Evolutionary conservation across 2,888 invertebrate genomes (phyloP).

Genomic region (Eupithecia pulchellata): DNA sequence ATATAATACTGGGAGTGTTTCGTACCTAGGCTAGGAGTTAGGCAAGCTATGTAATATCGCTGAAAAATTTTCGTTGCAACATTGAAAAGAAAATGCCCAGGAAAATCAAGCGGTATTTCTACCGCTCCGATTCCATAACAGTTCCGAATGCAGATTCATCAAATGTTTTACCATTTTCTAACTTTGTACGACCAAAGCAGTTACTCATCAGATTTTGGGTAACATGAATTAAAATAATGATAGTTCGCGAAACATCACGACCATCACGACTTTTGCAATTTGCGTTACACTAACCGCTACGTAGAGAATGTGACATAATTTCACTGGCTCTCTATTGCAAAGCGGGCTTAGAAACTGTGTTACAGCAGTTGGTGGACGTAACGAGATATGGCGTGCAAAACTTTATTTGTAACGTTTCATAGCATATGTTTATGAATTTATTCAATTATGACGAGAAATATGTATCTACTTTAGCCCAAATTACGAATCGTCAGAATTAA

Average conservation of each 20-base stretch:
- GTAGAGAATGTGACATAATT: slow-evolving; percentile 70
- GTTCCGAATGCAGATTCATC: not conserved
- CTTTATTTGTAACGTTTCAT: slow-evolving; percentile 30
- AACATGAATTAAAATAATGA: slow-evolving; percentile 52
- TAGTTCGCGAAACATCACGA: slow-evolving; percentile 54
- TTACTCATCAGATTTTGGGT: slow-evolving; percentile 36
- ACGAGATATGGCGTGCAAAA: slow-evolving; percentile 39
- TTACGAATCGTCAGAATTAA: not conserved
- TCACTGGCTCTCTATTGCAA: slow-evolving; percentile 55
- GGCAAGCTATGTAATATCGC: not conserved
- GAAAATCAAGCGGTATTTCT: not conserved
- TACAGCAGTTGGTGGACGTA: slow-evolving; percentile 45
- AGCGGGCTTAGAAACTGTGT: slow-evolving; percentile 56
- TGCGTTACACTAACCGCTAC: slow-evolving; percentile 64
- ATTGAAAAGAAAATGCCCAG: not conserved
- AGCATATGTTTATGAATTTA: slow-evolving; percentile 17
- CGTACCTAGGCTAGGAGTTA: not conserved
- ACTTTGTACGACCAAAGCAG: slow-evolving; percentile 14
- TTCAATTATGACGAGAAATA: slow-evolving; percentile 15
- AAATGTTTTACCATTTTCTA: not conserved
- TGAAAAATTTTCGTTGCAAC: not conserved
- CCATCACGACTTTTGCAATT: slow-evolving; percentile 65
- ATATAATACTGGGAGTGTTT: slow-evolving; percentile 11
- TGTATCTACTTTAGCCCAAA: not conserved
- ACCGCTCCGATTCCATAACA: not conserved